These are phyloP conservation scores for Mercenaria mercenaria DNA, from an alignment of 1,140 invertebrate genomes.

Conservation along the genomic window DNA sequence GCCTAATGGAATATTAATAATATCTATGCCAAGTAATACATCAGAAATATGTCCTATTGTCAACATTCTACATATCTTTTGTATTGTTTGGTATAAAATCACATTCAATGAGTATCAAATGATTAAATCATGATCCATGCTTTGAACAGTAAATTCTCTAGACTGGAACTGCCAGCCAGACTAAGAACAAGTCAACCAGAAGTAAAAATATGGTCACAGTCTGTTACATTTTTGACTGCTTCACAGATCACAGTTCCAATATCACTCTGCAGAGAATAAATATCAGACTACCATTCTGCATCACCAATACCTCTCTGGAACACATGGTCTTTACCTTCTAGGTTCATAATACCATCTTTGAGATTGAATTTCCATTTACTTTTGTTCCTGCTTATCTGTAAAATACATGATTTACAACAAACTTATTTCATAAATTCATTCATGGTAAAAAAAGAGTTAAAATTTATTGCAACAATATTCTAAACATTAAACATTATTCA, in stretches of 20 bases:
- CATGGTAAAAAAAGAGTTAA: too few relatives aligned
- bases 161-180: neutral
- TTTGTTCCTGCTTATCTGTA: slow-evolving; percentile 96
- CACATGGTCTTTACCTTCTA: slow-evolving; percentile 98
- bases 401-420: too few relatives aligned
- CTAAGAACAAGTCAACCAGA: neutral
- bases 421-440: too few relatives aligned
- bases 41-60: too few relatives aligned
- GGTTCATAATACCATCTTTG: slow-evolving; percentile 99
- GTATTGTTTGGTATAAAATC: too few relatives aligned
- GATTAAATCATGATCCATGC: too few relatives aligned
- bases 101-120: too few relatives aligned
- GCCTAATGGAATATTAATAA: too few relatives aligned
- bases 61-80: too few relatives aligned
- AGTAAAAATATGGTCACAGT: neutral
- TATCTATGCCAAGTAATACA: too few relatives aligned
- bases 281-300: slow-evolving; percentile 96
- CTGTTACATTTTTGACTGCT: neutral
- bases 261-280: neutral
- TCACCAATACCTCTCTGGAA: slow-evolving; percentile 99
- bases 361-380: slow-evolving; percentile 99
- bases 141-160: neutral
- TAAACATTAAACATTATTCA: too few relatives aligned
- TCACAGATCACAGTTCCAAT: slow-evolving; percentile 9
- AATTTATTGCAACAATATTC: too few relatives aligned